A percentile compares a stretch with the other conserved stretches of the same genome.
Evolutionary conservation across 2,888 invertebrate genomes (phyloP).

Genomic region (Eutolmus rufibarbis): DNA sequence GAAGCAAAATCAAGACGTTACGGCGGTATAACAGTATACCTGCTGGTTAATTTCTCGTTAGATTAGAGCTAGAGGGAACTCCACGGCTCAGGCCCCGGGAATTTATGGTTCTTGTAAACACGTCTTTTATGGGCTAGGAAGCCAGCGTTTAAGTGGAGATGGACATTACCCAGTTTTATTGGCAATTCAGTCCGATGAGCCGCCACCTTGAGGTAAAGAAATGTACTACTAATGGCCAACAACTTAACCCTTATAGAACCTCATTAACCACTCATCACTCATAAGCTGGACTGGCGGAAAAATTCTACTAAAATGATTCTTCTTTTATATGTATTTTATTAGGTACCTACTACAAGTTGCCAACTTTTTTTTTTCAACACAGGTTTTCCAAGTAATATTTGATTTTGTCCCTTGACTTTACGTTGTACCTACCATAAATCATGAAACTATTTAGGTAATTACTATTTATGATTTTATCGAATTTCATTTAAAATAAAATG

Average conservation of each 20-base stretch:
- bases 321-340: too few species aligned
- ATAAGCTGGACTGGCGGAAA: too few species aligned
- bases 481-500: too few species aligned
- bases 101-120: background rate
- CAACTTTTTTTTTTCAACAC: too few species aligned
- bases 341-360: too few species aligned
- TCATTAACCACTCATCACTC: background rate
- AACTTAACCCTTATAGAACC: background rate
- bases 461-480: too few species aligned
- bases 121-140: background rate
- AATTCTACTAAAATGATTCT: too few species aligned
- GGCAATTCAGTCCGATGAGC: background rate
- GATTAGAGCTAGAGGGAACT: background rate
- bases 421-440: too few species aligned
- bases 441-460: too few species aligned
- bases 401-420: too few species aligned
- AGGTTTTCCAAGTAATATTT: too few species aligned
- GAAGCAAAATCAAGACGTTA: slow-evolving; percentile 21
- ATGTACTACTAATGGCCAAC: background rate
- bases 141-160: background rate
- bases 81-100: background rate
- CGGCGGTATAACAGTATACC: slow-evolving; percentile 24
- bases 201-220: background rate
- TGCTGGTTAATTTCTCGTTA: background rate
- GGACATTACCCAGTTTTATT: background rate